Evolutionary conservation across 2,113 vertebrate species (phyloP).

Genomic region (Lontra canadensis): DNA sequence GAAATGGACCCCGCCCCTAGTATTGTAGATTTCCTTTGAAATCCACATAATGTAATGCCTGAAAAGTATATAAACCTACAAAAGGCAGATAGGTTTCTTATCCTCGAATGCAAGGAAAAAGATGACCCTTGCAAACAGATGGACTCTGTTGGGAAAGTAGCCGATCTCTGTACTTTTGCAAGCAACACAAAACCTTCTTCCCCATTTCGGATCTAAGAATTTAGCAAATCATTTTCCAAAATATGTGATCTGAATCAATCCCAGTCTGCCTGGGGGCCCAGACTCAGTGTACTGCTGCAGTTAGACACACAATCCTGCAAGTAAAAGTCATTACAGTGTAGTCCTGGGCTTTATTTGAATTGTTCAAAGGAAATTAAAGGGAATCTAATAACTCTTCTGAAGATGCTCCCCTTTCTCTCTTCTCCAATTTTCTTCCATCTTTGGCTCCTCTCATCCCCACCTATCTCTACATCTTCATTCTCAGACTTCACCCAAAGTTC

Average conservation of each 20-base stretch:
- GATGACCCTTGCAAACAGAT: not conserved
- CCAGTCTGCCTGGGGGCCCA: not conserved
- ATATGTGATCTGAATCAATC: not conserved
- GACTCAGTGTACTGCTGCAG: not conserved
- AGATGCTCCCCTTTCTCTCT: not conserved
- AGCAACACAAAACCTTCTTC: conserved; percentile 1
- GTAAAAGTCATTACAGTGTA: not conserved
- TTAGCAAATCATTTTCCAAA: conserved; percentile 23
- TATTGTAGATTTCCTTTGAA: conserved; percentile 39
- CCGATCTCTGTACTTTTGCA: not conserved
- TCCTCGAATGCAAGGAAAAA: not conserved
- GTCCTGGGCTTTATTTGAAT: not conserved
- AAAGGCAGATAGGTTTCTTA: conserved; percentile 1
- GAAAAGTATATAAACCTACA: not conserved
- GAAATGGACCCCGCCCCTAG: not conserved
- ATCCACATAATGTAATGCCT: not conserved
- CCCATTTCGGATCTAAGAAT: conserved; percentile 18
- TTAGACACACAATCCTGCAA: not conserved
- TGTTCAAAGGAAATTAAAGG: not conserved
- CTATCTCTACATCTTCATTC: not conserved
- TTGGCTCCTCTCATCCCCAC: not conserved
- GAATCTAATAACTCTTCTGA: not conserved
- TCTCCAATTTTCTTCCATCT: not conserved
- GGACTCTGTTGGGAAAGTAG: not conserved
- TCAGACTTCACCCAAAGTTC: not conserved